phyloP scores from a whole-genome alignment of 2,797 vertebrate genomes.

The Nothura maculosa region DNA sequence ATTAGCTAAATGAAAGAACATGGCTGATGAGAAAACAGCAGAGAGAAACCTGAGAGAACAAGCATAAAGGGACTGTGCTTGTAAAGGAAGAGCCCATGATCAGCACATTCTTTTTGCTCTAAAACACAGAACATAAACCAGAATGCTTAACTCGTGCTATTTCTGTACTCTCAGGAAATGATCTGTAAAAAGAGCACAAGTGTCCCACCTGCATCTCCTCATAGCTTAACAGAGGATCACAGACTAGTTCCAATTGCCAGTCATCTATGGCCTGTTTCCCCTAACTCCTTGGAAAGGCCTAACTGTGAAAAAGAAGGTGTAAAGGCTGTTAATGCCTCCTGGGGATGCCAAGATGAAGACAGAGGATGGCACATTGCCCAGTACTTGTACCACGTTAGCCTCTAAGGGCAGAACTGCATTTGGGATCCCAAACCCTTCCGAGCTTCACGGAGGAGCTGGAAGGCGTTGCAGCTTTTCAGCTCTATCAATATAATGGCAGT shows the following conservation, averaged over 20 bases:
- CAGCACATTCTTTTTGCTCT: neutral
- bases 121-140: neutral
- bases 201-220: accelerated
- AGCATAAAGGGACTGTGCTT: neutral
- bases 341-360: neutral
- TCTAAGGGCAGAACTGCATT: neutral
- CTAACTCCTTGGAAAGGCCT: neutral
- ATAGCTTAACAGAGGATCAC: neutral
- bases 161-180: neutral
- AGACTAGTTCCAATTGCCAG: neutral
- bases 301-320: neutral
- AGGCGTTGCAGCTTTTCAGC: neutral
- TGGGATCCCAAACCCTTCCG: no score
- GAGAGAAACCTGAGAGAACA: neutral
- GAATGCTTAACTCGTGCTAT: neutral
- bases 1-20: neutral
- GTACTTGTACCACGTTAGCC: neutral
- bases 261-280: neutral
- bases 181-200: neutral
- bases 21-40: neutral
- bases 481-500: neutral
- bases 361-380: neutral
- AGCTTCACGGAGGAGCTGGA: neutral
- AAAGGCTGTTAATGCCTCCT: neutral
- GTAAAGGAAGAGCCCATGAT: neutral